A percentile compares a stretch with the other conserved stretches of the same genome.
Evolutionary conservation across 2,888 invertebrate genomes (phyloP).

Genomic region (Merodon equestris): DNA sequence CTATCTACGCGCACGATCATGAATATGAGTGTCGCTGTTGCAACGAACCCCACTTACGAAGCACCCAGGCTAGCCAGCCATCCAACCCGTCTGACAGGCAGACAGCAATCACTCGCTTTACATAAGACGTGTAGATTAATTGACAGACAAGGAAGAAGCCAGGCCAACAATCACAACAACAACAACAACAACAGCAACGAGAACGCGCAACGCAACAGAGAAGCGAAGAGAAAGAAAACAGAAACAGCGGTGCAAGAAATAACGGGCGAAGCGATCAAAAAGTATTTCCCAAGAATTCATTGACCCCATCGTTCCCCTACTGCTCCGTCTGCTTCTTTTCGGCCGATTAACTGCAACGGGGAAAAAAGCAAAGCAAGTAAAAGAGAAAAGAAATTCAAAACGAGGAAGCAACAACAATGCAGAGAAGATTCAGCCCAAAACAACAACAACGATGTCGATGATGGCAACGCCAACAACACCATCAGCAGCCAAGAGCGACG

Average conservation of each 20-base stretch:
- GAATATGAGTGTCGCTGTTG: neutral
- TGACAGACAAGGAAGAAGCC: constrained; percentile 67
- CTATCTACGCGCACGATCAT: constrained; percentile 1
- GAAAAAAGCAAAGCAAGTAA: constrained; percentile 9
- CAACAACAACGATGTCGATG: constrained; percentile 26
- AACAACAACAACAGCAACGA: constrained; percentile 19
- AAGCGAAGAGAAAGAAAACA: constrained; percentile 9
- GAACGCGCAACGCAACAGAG: neutral
- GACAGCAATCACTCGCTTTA: constrained; percentile 67
- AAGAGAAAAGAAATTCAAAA: constrained; percentile 33
- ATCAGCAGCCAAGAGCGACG: constrained; percentile 36
- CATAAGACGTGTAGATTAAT: constrained; percentile 66
- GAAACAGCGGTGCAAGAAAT: constrained; percentile 49
- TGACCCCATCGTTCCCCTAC: constrained; percentile 53
- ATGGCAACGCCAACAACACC: constrained; percentile 28
- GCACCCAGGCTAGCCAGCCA: neutral
- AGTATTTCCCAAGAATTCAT: constrained; percentile 68
- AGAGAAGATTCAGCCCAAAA: too few relatives aligned
- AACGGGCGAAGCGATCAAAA: constrained; percentile 64
- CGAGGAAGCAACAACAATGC: constrained; percentile 60
- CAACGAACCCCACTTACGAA: constrained; percentile 52
- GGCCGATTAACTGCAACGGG: constrained; percentile 61
- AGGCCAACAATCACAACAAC: constrained; percentile 30
- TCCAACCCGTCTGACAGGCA: constrained; percentile 50
- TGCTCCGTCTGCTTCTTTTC: constrained; percentile 18